Evolutionary conservation across 2,797 vertebrate species (phyloP).

Genomic region (Clamator glandarius): DNA sequence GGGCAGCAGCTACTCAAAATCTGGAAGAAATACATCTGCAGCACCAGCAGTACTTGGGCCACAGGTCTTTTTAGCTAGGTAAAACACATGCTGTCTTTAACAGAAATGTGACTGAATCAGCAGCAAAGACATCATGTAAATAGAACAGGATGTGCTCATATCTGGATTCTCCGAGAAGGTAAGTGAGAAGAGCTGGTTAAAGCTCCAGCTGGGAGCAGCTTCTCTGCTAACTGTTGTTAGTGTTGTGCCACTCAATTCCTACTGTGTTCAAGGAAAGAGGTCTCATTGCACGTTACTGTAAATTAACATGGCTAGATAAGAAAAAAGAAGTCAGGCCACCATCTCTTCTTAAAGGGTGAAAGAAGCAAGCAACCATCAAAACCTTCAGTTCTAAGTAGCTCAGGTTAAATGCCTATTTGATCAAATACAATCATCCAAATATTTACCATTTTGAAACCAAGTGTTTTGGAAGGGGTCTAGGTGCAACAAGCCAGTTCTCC

Average conservation of each 20-base stretch:
- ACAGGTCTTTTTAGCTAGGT: background rate
- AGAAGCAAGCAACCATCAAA: background rate
- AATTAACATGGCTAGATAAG: background rate
- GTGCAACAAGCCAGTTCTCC: background rate
- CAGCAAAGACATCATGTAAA: background rate
- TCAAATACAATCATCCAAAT: background rate
- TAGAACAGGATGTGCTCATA: background rate
- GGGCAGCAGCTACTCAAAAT: no score
- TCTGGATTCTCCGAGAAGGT: background rate
- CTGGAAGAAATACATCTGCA: no score
- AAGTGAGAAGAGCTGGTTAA: background rate
- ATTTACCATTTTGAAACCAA: background rate
- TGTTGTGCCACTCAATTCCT: background rate
- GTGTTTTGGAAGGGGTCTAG: background rate
- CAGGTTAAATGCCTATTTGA: background rate
- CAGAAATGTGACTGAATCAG: background rate
- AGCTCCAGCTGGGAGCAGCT: background rate
- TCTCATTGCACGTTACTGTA: background rate
- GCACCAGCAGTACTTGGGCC: background rate
- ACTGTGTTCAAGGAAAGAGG: background rate
- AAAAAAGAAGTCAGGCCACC: background rate
- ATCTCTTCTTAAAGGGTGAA: background rate
- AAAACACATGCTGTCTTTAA: background rate
- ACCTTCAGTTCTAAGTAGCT: background rate
- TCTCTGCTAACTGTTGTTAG: fast-evolving